Evolutionary conservation across 2,113 vertebrate species (phyloP).

Genomic region (Microcebus tavaratra): DNA sequence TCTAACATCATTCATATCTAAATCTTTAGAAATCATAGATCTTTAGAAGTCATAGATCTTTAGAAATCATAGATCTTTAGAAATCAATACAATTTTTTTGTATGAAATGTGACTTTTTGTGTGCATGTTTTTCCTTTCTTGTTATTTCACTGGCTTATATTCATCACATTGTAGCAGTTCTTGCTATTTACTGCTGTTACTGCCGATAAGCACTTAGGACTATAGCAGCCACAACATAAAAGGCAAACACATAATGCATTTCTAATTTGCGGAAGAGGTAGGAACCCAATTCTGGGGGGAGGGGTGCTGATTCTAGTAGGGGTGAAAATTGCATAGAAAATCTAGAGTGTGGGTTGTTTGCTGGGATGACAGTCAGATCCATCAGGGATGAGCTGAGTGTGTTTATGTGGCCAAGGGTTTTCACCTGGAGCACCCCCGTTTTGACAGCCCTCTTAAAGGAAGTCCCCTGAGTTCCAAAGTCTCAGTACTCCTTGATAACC

Average conservation of each 20-base stretch:
- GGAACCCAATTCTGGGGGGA: accelerated
- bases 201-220: not conserved
- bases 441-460: not conserved
- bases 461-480: not conserved
- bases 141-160: not conserved
- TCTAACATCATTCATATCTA: too few relatives aligned
- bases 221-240: not conserved
- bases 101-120: not conserved
- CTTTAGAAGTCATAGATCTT: too few relatives aligned
- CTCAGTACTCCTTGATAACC: not conserved
- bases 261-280: not conserved
- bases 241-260: too few relatives aligned
- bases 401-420: not conserved
- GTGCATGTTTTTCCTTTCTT: not conserved
- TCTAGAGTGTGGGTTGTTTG: not conserved
- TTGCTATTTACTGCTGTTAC: not conserved
- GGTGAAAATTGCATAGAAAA: not conserved
- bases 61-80: too few relatives aligned
- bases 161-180: not conserved
- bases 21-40: too few relatives aligned
- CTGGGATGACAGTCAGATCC: accelerated
- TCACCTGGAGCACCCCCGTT: not conserved
- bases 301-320: not conserved
- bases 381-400: not conserved
- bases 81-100: accelerated